Evolutionary conservation across 1,140 invertebrate genomes (phyloP), one percentile per base, ranked within the genome.

Genomic region (Papilio aristodemus): DNA sequence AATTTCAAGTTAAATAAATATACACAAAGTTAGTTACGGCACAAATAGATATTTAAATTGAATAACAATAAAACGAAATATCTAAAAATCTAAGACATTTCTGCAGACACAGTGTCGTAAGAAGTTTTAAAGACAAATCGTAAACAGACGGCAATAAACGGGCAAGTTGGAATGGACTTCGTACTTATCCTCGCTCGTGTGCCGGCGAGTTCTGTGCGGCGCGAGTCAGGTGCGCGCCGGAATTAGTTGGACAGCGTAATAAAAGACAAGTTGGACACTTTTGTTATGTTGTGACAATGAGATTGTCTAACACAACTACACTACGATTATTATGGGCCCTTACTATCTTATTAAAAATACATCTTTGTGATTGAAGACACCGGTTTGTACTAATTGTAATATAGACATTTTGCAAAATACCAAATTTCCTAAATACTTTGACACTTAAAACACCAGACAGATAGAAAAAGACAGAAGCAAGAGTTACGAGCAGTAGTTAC

Each of bases 81-180:
- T 19, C 17, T 19, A 54, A 22, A 54, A 11, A 22, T 14, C 7
- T 43, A 43, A 14, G 41, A 43, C 19, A 11, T 22, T 9, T 22
- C 46, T 19, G 46, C 46, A 54, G 46, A 54, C 22, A 19, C 46
- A 25, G 19, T 54, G 17, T 54, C 46, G 9, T 25, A 25, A 54
- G 43, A 46, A 46, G 19, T 54, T 54, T 54, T 54, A 54, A 54
- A 54, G 46, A 54, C 46, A 54, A 54, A 11, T 54, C 46, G 9
- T 10, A 54, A 54, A 54, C 46, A 54, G 19, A 54, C 19, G 19
- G 46, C 46, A 54, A 54, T 54, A 22, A 54, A 54, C 46, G 46
- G 46, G 19, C 46, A 54, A 54, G 19, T 54, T 25, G 46, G 11
- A 54, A 54, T 54, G 46, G 46, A 54, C 46, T 54, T 54, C 17